Evolutionary conservation across 2,888 invertebrate genomes (phyloP), one percentile per base, ranked within the genome.

Genomic region (Melipona bicolor): DNA sequence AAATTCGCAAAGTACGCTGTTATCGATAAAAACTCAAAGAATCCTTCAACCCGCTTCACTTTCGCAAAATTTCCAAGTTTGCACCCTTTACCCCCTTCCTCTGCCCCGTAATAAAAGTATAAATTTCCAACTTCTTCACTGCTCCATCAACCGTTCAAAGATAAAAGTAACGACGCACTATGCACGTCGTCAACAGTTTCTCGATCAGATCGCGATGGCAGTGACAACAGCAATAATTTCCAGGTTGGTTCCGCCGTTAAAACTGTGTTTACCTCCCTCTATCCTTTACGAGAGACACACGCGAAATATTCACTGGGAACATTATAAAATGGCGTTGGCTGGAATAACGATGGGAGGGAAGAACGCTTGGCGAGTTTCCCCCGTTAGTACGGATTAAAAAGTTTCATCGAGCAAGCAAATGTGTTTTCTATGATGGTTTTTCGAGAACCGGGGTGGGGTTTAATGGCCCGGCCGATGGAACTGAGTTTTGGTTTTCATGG

Each of bases 201-300:
- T 27, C 61, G 43, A 77, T 81, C 71, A n/a, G 72, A 77, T 9
- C 43, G 49, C 49, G 68, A 50, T 9, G 43, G 54, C 27, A 67
- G 27, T 73, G 68, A 27, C 6, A 27, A 43, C 36, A 61, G 43
- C 62, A 81, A 79, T 72, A 78, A 78, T 81, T 78, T 73, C 54
- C 43, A 9, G 43, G 62, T 32, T 36, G 17, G 36, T 6, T 49
- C 24, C 78, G 21, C 24, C 36, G 4, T 32, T 43, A 24, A n/a
- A 52, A n/a, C 9, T n/a, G 13, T 36, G 69, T 69, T 52, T 21
- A 43, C 43, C 0, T 43, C 43, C 9, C 43, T 69, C 52, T 32
- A 54, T 52, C 36, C 9, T 36, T 36, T 36, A 43, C 43, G 69
- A 36, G 49, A 64, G 11, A 11, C 21, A 21, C 19, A 21, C 76